These are phyloP conservation scores for Mastigias papua DNA, from an alignment of 30 jellyfish, hydroid and myxozoan genomes.

Conservation along the genomic window DNA sequence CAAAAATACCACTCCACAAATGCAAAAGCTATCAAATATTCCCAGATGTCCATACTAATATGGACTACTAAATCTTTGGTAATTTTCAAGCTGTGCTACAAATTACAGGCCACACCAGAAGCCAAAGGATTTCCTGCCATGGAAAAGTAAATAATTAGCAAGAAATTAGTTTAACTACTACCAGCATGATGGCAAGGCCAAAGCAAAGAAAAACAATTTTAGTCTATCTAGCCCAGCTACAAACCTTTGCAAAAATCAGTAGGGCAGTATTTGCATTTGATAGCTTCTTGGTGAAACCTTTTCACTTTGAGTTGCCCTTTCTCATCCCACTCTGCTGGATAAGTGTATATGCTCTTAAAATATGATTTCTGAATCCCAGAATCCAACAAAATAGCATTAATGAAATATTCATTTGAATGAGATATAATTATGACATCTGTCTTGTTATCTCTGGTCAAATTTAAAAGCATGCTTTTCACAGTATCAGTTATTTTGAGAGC, in stretches of 20 bases:
- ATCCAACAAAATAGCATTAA: slow-evolving; percentile 38
- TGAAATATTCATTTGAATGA: slow-evolving; percentile 72
- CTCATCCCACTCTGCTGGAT: slow-evolving; percentile 60
- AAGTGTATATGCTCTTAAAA: slow-evolving; percentile 29
- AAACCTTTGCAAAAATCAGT: slow-evolving; percentile 76
- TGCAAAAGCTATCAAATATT: too few species aligned
- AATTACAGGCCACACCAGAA: too few species aligned
- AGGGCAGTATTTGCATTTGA: slow-evolving; percentile 54
- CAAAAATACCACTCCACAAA: too few species aligned
- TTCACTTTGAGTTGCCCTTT: slow-evolving; percentile 33
- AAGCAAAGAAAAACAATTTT: too few species aligned
- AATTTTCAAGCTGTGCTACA: too few species aligned
- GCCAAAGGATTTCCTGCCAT: too few species aligned
- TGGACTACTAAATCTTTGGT: too few species aligned
- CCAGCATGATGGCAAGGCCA: too few species aligned
- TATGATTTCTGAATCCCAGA: slow-evolving; percentile 7
- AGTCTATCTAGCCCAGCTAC: not conserved
- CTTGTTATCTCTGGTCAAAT: not conserved
- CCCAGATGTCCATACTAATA: too few species aligned
- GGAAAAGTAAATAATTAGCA: too few species aligned
- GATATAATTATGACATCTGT: slow-evolving; percentile 53
- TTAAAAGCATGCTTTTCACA: slow-evolving; percentile 13
- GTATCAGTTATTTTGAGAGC: slow-evolving; percentile 18
- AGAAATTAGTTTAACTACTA: too few species aligned
- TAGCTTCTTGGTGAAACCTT: slow-evolving; percentile 30